Evolutionary conservation across 1,140 invertebrate species (phyloP), one percentile per base, ranked within the genome.

Genomic region (Zaprionus taronus): DNA sequence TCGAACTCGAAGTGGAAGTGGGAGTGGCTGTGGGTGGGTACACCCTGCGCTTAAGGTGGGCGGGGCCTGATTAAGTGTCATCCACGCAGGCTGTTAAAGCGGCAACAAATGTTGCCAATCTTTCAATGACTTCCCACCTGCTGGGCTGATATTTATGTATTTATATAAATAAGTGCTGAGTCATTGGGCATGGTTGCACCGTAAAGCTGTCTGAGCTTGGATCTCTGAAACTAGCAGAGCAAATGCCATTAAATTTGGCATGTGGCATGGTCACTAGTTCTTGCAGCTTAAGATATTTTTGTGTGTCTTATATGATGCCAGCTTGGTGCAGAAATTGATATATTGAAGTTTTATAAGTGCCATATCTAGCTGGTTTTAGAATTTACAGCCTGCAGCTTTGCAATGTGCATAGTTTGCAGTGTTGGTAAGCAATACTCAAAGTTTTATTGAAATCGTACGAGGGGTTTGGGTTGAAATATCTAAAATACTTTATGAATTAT

Each of bases 101-200:
- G 41, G 5, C 41, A 41, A 41, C 38, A 41, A 70, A 62, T 49
- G 57, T 61, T 62, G 44, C 4, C 67, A 70, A 62, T 47, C 58
- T 36, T 55, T 41, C 36, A 49, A 31, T 55, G 47, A 62, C 20
- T 53, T 61, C 17, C 14, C 64, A 67, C 64, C 64, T 67, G 64
- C 64, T 63, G 51, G 51, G 36, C 3, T 7, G 17, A n/a, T 24
- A 24, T 24, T 4, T 24, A 4, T 26, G 24, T 26, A 26, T 7
- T 2, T 31, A 31, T 34, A 63, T 64, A 53, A 53, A 53, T 53
- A 53, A 53, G 28, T 24, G 47, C 47, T 64, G 31, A 64, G 47
- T 64, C 62, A 64, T 53, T 36, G 49, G 28, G 28, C 9, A 31
- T 31, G 28, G 28, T 31, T 31, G 28, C 28, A 31, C 4, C 12